Evolutionary conservation across 2,888 invertebrate species (phyloP).

Genomic region (Aporophyla nigra): DNA sequence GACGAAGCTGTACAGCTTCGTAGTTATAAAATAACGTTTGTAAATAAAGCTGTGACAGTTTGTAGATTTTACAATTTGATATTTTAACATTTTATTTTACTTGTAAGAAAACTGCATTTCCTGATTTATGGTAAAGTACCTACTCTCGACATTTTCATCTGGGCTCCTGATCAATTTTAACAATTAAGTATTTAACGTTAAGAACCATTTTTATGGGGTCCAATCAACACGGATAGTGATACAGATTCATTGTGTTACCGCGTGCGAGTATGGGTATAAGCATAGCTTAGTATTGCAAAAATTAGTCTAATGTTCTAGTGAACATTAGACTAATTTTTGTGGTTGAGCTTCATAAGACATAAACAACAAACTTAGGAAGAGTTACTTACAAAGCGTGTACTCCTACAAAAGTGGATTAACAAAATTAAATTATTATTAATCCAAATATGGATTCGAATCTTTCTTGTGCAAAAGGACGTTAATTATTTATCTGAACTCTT

Average conservation of each 20-base stretch:
- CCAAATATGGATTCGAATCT: background rate
- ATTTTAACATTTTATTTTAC: constrained; percentile 1
- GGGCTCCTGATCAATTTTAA: too few species aligned
- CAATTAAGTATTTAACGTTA: background rate
- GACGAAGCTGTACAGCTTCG: background rate
- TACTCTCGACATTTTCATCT: background rate
- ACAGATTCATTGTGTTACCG: background rate
- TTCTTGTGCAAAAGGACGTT: too few species aligned
- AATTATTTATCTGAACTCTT: background rate
- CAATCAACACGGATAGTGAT: background rate
- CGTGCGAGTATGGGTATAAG: background rate
- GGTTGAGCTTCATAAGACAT: background rate
- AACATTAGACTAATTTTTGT: too few species aligned
- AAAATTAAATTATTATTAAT: background rate
- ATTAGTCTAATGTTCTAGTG: background rate
- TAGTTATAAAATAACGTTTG: constrained; percentile 47
- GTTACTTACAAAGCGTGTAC: background rate
- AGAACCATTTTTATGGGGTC: background rate
- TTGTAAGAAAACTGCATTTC: constrained; percentile 48
- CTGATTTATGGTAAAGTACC: background rate
- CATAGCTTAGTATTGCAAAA: background rate
- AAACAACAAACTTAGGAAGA: background rate
- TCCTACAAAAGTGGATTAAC: background rate
- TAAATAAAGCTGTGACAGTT: constrained; percentile 40
- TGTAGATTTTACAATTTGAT: constrained; percentile 20